These are phyloP conservation scores for Bombycilla garrulus DNA, from an alignment of 2,113 vertebrate genomes.

Conservation along the genomic window DNA sequence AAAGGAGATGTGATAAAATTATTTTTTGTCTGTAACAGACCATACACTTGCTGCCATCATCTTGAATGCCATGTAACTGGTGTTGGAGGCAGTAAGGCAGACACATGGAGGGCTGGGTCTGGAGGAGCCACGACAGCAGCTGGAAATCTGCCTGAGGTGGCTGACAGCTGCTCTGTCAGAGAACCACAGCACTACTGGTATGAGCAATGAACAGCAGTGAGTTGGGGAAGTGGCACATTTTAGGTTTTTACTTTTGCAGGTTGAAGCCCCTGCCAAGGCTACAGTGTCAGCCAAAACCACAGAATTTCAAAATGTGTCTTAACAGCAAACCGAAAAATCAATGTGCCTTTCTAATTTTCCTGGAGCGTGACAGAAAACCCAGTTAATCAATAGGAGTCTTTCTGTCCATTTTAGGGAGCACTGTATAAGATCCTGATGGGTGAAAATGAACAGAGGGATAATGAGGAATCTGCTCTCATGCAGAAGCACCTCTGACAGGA, in stretches of 20 bases:
- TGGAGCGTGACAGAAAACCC: background rate
- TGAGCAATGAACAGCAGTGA: background rate
- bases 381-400: background rate
- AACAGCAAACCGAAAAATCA: slow-evolving; percentile 12
- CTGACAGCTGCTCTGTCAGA: background rate
- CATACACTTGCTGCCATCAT: background rate
- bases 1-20: background rate
- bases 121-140: background rate
- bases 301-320: slow-evolving; percentile 23
- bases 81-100: background rate
- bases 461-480: background rate
- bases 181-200: background rate
- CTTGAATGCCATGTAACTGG: background rate
- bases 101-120: fast-evolving
- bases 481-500: background rate
- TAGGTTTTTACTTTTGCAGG: slow-evolving; percentile 14
- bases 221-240: background rate
- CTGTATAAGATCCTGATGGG: background rate
- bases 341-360: slow-evolving; percentile 32
- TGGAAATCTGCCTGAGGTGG: background rate
- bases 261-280: background rate
- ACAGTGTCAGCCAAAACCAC: slow-evolving; percentile 11
- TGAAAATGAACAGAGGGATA: background rate
- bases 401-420: background rate
- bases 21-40: background rate